Base-by-base conservation (phyloP, 2,888 invertebrate species). In the Archaeoteleia sp. region DNA sequence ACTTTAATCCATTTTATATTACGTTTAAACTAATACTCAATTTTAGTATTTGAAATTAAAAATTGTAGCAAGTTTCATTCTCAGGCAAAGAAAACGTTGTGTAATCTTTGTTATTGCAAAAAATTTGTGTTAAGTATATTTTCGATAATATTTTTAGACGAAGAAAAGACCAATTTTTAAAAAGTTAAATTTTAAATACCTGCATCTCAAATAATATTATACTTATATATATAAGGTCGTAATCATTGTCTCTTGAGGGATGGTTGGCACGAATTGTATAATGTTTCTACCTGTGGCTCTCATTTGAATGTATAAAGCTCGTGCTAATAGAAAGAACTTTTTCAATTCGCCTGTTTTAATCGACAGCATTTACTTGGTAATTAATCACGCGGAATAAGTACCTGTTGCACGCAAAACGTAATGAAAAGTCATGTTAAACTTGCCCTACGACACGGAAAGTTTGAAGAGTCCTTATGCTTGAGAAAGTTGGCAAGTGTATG, bases 261-360 rank as follows among this genome's bases (percentile, higher is more conserved):
- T 73, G 71, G 75, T 74, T 77, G 77, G 78, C 78, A 81, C 81
- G 80, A 79, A 79, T 78, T 74, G 80, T 77, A 80, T 80, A 81
- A 80, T 79, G 75, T 75, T 77, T 79, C 81, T 82, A 82, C 82
- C 82, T 81, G 81, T 83, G 78, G 81, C 82, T 83, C 79, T 79
- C 76, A 82, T 83, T 83, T 81, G 78, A 82, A 82, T 83, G 79
- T 78, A 81, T 77, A 80, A 80, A 82, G 77, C 75, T 76, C 74
- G 45, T 29, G 53, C 34, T 62, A 43, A 63, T 67, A 63, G 73
- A 70, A 66, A 68, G 61, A 65, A 53, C 69, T 74, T 73, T 70
- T 74, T 76, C 72, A 66, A 70, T 74, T 69, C 63, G 51, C 15
- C 27, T 62, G 62, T 72, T 75, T 53, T 74, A 75, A 75, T 78